Percentiles rank a stretch among this genome's conserved stretches.
These are phyloP conservation scores for Mustelus asterias DNA, from an alignment of 2,113 vertebrate species.

Conservation along the genomic window DNA sequence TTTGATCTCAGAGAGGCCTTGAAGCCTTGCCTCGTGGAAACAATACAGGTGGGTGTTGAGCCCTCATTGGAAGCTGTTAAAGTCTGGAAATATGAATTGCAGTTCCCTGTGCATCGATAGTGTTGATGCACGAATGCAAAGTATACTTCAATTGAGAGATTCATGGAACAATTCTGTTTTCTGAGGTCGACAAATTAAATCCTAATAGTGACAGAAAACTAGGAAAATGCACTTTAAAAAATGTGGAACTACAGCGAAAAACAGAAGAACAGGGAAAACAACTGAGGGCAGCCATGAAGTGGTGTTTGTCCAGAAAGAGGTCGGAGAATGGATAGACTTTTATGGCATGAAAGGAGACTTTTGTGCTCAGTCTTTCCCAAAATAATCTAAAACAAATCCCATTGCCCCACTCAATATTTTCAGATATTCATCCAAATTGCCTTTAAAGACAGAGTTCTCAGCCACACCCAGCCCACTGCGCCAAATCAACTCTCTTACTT, in stretches of 20 bases:
- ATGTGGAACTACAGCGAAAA: neutral
- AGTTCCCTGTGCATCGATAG: neutral
- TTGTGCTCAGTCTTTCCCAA: neutral
- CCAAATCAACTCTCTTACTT: neutral
- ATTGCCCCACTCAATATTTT: neutral
- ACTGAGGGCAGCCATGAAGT: neutral
- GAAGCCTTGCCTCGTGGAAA: neutral
- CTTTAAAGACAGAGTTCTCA: neutral
- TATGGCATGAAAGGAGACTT: neutral
- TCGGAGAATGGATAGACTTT: neutral
- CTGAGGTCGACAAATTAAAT: neutral
- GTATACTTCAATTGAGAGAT: neutral
- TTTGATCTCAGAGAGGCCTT: neutral
- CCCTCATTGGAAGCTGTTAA: neutral
- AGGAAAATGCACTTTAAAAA: neutral
- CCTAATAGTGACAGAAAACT: neutral
- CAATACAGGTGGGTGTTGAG: neutral
- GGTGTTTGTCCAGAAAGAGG: neutral
- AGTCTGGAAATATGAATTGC: neutral
- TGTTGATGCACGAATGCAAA: neutral
- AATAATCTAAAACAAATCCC: neutral
- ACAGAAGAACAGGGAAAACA: neutral
- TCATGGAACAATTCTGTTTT: neutral
- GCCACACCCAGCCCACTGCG: neutral
- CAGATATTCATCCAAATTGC: neutral